Percentiles rank a stretch among this genome's conserved stretches.
These are phyloP conservation scores for Malurus cyaneus DNA, from an alignment of 2,113 vertebrate genomes.

Conservation along the genomic window DNA sequence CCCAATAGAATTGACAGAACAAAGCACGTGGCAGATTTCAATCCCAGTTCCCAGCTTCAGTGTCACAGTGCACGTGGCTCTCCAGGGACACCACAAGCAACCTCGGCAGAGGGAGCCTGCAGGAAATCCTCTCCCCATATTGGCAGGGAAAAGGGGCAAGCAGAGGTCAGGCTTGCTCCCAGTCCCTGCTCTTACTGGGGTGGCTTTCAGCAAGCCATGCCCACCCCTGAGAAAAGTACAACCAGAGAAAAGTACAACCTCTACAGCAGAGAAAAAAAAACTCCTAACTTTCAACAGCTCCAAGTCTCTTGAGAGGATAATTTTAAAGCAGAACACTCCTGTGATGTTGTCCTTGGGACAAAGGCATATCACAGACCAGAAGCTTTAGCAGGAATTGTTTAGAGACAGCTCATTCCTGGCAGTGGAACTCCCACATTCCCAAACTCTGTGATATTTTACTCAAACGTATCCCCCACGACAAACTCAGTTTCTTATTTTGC, in stretches of 20 bases:
- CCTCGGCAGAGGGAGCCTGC: background rate
- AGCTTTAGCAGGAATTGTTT: background rate
- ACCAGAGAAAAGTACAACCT: background rate
- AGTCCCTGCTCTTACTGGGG: background rate
- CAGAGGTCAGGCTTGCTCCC: background rate
- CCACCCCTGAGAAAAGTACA: background rate
- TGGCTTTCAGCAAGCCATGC: background rate
- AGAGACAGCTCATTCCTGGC: background rate
- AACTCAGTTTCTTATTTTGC: background rate
- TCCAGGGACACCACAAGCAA: background rate
- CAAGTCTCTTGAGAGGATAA: fast-evolving
- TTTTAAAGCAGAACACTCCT: background rate
- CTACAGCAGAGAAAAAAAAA: background rate
- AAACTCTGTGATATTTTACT: background rate
- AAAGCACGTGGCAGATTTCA: background rate
- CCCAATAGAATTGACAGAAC: background rate
- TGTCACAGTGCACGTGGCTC: fast-evolving
- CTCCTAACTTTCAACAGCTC: background rate
- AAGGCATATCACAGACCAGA: background rate
- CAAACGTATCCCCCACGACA: background rate
- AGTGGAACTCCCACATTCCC: background rate
- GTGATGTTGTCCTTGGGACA: background rate
- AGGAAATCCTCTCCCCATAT: background rate
- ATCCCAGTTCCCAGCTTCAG: fast-evolving
- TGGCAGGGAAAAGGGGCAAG: background rate